These are phyloP conservation scores for Palythoa grandiflora DNA, from an alignment of 92 coral and sea anemone species.

Conservation along the genomic window DNA sequence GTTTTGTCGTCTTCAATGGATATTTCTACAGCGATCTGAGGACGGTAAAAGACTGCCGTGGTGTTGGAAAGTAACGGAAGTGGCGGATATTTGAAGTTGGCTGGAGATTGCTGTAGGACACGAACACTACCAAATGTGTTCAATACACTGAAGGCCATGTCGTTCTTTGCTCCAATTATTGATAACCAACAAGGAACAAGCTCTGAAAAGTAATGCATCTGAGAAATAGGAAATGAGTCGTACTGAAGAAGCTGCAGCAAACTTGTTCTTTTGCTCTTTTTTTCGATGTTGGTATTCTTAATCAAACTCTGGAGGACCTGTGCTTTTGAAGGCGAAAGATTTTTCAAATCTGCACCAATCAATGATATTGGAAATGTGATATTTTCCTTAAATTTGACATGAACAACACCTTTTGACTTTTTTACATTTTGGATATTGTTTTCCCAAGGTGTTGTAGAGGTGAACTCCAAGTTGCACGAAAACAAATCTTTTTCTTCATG, in stretches of 20 bases:
- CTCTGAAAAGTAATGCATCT: slow-evolving; percentile 37
- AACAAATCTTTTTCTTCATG: background rate
- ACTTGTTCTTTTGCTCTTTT: background rate
- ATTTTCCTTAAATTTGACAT: background rate
- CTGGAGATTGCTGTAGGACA: background rate
- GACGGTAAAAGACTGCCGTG: background rate
- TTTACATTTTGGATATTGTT: background rate
- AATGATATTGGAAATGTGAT: slow-evolving; percentile 41
- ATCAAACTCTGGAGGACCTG: slow-evolving; percentile 18
- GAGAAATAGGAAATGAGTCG: slow-evolving; percentile 43
- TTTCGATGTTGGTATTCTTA: background rate
- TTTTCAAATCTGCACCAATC: slow-evolving; percentile 28
- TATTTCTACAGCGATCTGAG: background rate
- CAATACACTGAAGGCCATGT: background rate
- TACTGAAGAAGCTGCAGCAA: slow-evolving; percentile 43
- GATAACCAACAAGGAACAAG: slow-evolving; percentile 54
- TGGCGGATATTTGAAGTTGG: background rate
- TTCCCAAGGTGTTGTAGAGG: slow-evolving; percentile 55
- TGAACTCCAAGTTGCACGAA: slow-evolving; percentile 36
- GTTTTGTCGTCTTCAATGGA: background rate
- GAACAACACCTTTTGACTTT: slow-evolving; percentile 51
- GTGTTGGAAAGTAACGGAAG: slow-evolving; percentile 21
- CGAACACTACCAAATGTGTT: slow-evolving; percentile 13
- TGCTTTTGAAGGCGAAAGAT: slow-evolving; percentile 1
- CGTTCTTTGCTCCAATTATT: slow-evolving; percentile 2